A percentile compares a stretch with the other conserved stretches of the same genome.
phyloP scores from a whole-genome alignment of 2,888 invertebrate species.

The Dynastes hyllus region DNA sequence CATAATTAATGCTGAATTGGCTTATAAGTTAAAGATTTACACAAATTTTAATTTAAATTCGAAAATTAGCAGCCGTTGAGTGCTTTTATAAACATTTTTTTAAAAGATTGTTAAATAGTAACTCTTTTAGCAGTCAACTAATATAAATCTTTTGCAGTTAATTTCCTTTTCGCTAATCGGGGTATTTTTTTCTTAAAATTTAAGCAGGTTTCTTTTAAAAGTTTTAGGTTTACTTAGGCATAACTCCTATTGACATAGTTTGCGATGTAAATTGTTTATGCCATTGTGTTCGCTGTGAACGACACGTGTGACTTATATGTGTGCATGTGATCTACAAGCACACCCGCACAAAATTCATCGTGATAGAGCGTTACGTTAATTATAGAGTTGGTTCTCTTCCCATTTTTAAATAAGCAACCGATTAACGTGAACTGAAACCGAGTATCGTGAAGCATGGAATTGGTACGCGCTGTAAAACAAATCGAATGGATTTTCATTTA shows the following conservation, averaged over 20 bases:
- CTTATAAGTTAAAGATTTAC: too few relatives aligned
- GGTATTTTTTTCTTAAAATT: too few relatives aligned
- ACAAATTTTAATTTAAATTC: too few relatives aligned
- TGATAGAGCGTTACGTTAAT: constrained; percentile 20
- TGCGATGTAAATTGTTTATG: constrained; percentile 3
- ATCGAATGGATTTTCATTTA: background rate
- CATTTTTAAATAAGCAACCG: constrained; percentile 2
- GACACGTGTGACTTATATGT: constrained; percentile 3
- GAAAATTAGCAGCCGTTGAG: too few relatives aligned
- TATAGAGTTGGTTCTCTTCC: constrained; percentile 31
- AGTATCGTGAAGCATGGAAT: background rate
- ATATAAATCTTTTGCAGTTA: too few relatives aligned
- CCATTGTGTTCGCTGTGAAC: background rate
- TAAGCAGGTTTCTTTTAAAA: too few relatives aligned
- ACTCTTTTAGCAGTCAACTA: too few relatives aligned
- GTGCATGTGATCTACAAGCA: constrained; percentile 1
- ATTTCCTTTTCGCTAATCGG: too few relatives aligned
- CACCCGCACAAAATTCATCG: background rate
- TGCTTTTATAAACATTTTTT: too few relatives aligned
- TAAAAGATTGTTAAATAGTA: too few relatives aligned
- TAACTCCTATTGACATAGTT: background rate
- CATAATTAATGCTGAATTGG: too few relatives aligned
- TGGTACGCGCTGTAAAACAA: background rate
- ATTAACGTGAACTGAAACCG: background rate
- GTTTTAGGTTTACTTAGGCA: too few relatives aligned